Percentiles rank a stretch among this genome's conserved stretches.
Evolutionary conservation across 2,888 invertebrate genomes (phyloP).

Genomic region (Autographa gamma): DNA sequence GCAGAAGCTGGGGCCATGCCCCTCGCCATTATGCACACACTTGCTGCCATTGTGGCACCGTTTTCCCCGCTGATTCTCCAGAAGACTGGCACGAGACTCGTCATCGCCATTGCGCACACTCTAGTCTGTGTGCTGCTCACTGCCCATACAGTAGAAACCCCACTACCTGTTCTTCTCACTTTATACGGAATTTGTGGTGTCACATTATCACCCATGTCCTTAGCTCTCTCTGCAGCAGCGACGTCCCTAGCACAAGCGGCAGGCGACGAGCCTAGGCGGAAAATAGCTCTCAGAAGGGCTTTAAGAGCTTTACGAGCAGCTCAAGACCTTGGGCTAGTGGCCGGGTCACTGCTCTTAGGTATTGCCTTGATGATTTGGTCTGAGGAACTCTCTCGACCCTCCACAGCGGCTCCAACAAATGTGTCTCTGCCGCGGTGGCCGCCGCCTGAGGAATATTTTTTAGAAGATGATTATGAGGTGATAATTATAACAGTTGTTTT

Average conservation of each 20-base stretch:
- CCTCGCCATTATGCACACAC: conserved; percentile 89
- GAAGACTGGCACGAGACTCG: conserved; percentile 78
- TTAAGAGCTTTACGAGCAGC: conserved; percentile 82
- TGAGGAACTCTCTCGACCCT: conserved; percentile 81
- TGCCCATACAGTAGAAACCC: conserved; percentile 86
- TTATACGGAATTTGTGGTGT: conserved; percentile 87
- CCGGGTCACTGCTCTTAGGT: conserved; percentile 81
- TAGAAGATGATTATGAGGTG: conserved; percentile 89
- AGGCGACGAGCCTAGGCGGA: conserved; percentile 80
- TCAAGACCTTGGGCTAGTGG: conserved; percentile 82
- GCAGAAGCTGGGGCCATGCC: conserved; percentile 90
- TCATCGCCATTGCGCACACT: conserved; percentile 85
- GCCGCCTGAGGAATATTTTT: conserved; percentile 86
- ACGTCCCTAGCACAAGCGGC: conserved; percentile 89
- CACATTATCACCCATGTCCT: conserved; percentile 88
- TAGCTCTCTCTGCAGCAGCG: conserved; percentile 88
- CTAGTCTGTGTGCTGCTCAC: conserved; percentile 89
- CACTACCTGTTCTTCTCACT: conserved; percentile 76
- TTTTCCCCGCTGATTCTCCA: conserved; percentile 83
- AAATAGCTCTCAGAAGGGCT: conserved; percentile 80
- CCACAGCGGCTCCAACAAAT: conserved; percentile 77
- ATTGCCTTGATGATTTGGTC: conserved; percentile 86
- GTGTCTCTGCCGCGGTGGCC: conserved; percentile 79
- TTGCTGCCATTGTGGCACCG: conserved; percentile 89
- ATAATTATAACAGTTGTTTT: conserved; percentile 45